Conservation (phyloP, 2,797 vertebrate genomes). For the Botia kubotai region DNA sequence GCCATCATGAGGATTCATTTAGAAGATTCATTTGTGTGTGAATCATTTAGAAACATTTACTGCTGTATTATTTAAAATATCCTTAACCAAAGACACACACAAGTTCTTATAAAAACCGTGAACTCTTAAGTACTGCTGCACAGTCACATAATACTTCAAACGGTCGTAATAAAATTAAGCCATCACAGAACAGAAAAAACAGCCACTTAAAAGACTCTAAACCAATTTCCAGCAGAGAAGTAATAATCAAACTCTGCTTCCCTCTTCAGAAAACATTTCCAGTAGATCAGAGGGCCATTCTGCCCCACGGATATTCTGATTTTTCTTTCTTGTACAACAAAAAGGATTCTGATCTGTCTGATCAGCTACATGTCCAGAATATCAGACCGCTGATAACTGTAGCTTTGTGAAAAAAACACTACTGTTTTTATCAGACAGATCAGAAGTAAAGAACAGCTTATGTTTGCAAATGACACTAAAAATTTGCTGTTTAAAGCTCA, state of each 20-base stretch:
- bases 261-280: background rate
- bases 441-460: background rate
- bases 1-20: background rate
- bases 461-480: background rate
- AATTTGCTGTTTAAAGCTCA: too few species aligned
- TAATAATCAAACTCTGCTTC: constrained; percentile 10
- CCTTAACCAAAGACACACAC: background rate
- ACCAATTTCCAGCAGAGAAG: constrained; percentile 22
- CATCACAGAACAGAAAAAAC: constrained; percentile 30
- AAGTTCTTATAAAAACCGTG: background rate
- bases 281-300: constrained; percentile 11
- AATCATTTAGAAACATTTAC: background rate
- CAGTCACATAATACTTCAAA: constrained; percentile 11
- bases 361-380: background rate
- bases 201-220: constrained; percentile 9
- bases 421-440: background rate
- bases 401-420: background rate
- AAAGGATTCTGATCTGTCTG: constrained; percentile 1
- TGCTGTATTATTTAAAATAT: background rate
- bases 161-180: constrained; percentile 10
- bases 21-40: too few species aligned
- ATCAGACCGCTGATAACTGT: background rate
- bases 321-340: constrained; percentile 21
- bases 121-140: background rate
- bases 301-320: constrained; percentile 13